Evolutionary conservation across 2,888 invertebrate genomes (phyloP).

Genomic region (Cactoblastis cactorum): DNA sequence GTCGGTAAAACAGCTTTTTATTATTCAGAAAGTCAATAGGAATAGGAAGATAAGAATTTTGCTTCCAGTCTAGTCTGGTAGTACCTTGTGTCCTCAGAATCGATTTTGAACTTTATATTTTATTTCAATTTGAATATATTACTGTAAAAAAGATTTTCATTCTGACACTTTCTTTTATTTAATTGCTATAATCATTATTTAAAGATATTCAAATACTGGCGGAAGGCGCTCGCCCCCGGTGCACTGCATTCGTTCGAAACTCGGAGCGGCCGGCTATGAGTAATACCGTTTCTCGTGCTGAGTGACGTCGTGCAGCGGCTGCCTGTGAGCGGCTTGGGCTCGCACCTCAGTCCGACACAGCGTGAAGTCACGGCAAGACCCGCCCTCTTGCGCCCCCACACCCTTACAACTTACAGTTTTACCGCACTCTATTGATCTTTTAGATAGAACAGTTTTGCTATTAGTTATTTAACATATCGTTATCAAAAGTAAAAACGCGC

Average conservation of each 20-base stretch:
- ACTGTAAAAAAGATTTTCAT: background rate
- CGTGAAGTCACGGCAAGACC: conserved; percentile 62
- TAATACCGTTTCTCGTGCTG: conserved; percentile 70
- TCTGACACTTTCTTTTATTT: conserved; percentile 1
- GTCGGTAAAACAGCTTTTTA: background rate
- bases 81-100: background rate
- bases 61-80: conserved; percentile 24
- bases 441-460: no score
- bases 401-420: conserved; percentile 35
- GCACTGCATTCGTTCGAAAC: conserved; percentile 31
- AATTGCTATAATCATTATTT: conserved; percentile 20
- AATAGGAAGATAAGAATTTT: background rate
- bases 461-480: conserved; percentile 25
- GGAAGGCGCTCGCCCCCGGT: conserved; percentile 39
- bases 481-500: conserved; percentile 16
- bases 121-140: background rate
- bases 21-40: conserved; percentile 21
- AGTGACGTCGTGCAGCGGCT: conserved; percentile 66
- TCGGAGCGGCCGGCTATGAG: conserved; percentile 58
- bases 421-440: conserved; percentile 57
- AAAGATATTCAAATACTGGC: conserved; percentile 28
- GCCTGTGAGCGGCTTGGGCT: conserved; percentile 37
- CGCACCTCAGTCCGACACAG: conserved; percentile 59
- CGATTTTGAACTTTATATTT: background rate
- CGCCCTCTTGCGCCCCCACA: conserved; percentile 39